A percentile compares a stretch with the other conserved stretches of the same genome.
Conservation (phyloP, 2,113 vertebrate species). For the Siniperca knerii region DNA sequence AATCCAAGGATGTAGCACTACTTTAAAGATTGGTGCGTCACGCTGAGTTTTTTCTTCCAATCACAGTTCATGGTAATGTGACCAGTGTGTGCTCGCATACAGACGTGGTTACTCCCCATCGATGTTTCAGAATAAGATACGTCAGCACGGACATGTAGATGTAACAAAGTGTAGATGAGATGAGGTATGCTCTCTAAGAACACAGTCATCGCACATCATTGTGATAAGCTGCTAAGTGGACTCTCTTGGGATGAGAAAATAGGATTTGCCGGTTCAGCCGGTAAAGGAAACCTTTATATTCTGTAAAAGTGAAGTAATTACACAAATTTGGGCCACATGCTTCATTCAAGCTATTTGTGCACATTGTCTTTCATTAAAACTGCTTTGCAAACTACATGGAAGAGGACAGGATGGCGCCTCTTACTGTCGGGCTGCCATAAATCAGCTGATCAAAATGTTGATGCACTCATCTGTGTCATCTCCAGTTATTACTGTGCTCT, state of each 20-base stretch:
- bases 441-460: background rate
- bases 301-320: too few species aligned
- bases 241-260: background rate
- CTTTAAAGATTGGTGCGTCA: slow-evolving; percentile 15
- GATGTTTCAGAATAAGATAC: background rate
- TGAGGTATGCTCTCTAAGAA: background rate
- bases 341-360: background rate
- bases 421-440: background rate
- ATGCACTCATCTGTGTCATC: background rate
- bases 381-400: too few species aligned
- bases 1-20: slow-evolving; percentile 38
- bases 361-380: background rate
- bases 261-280: background rate
- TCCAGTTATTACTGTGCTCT: background rate
- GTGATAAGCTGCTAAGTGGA: background rate
- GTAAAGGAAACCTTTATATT: background rate
- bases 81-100: background rate
- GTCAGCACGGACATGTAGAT: background rate
- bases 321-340: background rate
- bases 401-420: too few species aligned
- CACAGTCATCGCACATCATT: background rate
- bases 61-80: background rate
- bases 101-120: too few species aligned
- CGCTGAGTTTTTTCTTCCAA: background rate
- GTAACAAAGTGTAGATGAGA: background rate